Conservation (phyloP, 2,797 vertebrate species). For the Peromyscus nudipes region DNA sequence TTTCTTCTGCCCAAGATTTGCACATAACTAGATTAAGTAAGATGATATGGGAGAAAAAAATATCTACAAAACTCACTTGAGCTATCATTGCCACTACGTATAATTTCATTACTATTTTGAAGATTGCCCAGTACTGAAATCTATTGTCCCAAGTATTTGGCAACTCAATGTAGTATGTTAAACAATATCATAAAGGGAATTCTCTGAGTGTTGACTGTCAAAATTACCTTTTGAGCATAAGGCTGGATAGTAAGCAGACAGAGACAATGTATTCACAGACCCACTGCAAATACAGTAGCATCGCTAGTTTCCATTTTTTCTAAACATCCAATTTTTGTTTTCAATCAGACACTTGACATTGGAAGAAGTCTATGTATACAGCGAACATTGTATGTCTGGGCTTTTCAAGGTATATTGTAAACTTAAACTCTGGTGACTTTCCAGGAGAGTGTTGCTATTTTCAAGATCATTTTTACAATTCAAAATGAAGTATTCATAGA, state of each 20-base stretch:
- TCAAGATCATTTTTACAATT: not conserved
- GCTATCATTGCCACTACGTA: not conserved
- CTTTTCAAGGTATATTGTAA: not conserved
- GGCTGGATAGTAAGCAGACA: not conserved
- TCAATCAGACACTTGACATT: not conserved
- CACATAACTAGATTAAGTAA: not conserved
- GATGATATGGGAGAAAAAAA: not conserved
- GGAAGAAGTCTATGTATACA: not conserved
- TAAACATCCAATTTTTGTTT: slow-evolving; percentile 3
- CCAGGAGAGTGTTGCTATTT: not conserved
- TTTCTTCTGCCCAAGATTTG: not conserved
- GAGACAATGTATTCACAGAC: not conserved
- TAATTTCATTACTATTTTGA: not conserved
- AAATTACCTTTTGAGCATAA: slow-evolving; percentile 66
- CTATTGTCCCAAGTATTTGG: not conserved
- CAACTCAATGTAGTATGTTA: not conserved
- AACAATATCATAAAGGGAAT: not conserved
- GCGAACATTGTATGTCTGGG: not conserved
- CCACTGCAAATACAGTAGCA: slow-evolving; percentile 51
- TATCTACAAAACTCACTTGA: not conserved
- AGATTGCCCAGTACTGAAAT: not conserved
- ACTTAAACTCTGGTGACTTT: not conserved
- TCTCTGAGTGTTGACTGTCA: slow-evolving; percentile 49
- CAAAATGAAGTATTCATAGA: not conserved
- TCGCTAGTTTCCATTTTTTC: slow-evolving; percentile 12